A percentile compares a stretch with the other conserved stretches of the same genome.
These are phyloP conservation scores for Vulpes vulpes DNA, from an alignment of 2,113 vertebrate species.

Conservation along the genomic window DNA sequence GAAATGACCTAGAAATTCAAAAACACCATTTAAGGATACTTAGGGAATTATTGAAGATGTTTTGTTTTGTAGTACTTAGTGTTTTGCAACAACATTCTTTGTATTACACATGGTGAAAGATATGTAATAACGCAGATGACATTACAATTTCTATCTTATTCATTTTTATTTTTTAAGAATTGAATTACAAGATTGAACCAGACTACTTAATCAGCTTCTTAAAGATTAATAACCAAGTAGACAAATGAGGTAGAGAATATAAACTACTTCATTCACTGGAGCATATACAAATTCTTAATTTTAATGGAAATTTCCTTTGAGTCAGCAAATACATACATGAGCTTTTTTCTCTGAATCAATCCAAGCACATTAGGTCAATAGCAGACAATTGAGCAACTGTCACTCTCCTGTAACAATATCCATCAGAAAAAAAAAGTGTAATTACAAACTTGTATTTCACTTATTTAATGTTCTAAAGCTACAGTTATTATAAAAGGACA, in stretches of 20 bases:
- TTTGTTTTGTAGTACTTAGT: neutral
- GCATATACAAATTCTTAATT: conserved; percentile 61
- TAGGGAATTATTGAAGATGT: neutral
- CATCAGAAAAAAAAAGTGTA: conserved; percentile 42
- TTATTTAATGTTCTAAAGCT: conserved; percentile 52
- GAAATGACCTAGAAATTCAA: neutral
- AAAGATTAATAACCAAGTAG: conserved; percentile 58
- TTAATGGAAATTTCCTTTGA: conserved; percentile 65
- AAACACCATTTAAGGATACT: neutral
- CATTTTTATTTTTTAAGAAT: conserved; percentile 62
- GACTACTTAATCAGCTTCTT: conserved; percentile 54
- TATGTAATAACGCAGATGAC: neutral
- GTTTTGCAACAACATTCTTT: neutral
- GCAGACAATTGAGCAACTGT: conserved; percentile 69
- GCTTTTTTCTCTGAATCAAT: conserved; percentile 70
- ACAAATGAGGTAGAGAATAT: conserved; percentile 59
- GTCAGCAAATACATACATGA: conserved; percentile 58
- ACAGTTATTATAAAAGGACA: conserved; percentile 8
- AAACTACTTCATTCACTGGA: conserved; percentile 24
- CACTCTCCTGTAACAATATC: conserved; percentile 60
- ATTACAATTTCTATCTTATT: neutral
- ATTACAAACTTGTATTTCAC: conserved; percentile 10
- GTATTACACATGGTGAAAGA: neutral
- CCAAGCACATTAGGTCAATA: conserved; percentile 73
- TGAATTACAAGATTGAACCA: neutral